A percentile compares a stretch with the other conserved stretches of the same genome.
Evolutionary conservation across 2,888 invertebrate genomes (phyloP).

Genomic region (Leptinotarsa juncta): DNA sequence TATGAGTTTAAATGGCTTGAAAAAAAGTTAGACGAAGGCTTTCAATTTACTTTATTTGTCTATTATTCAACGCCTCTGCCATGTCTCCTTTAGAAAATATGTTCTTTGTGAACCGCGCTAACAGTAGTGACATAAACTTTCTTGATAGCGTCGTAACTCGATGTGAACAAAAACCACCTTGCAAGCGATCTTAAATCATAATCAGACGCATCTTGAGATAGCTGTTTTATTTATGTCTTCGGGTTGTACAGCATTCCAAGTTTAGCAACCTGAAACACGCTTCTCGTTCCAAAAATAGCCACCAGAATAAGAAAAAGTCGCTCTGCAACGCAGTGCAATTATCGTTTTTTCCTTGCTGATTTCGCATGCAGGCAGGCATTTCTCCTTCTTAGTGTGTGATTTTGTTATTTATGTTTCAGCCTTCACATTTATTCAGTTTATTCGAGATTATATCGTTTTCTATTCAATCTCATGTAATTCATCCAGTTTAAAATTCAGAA

Average conservation of each 20-base stretch:
- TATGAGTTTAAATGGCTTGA: no score
- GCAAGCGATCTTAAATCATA: constrained; percentile 13
- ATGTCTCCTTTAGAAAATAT: neutral
- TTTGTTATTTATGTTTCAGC: neutral
- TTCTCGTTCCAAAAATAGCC: constrained; percentile 40
- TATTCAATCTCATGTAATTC: neutral
- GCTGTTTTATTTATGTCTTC: constrained; percentile 37
- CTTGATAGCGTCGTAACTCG: constrained; percentile 13
- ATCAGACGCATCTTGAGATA: constrained; percentile 32
- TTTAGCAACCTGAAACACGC: constrained; percentile 27
- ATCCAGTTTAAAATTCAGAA: no score
- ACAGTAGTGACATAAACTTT: constrained; percentile 11
- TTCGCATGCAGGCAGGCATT: constrained; percentile 26
- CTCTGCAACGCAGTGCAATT: constrained; percentile 26
- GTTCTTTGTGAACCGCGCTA: neutral
- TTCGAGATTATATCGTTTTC: neutral
- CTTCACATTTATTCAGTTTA: neutral
- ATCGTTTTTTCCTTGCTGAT: constrained; percentile 28
- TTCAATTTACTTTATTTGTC: neutral
- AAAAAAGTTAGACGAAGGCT: neutral
- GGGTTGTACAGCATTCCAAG: constrained; percentile 34
- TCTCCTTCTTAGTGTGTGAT: neutral
- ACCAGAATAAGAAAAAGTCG: constrained; percentile 30
- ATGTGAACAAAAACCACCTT: constrained; percentile 8
- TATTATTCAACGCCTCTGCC: constrained; percentile 10